Evolutionary conservation across 2,113 vertebrate genomes (phyloP).

Genomic region (Galeopterus variegatus): DNA sequence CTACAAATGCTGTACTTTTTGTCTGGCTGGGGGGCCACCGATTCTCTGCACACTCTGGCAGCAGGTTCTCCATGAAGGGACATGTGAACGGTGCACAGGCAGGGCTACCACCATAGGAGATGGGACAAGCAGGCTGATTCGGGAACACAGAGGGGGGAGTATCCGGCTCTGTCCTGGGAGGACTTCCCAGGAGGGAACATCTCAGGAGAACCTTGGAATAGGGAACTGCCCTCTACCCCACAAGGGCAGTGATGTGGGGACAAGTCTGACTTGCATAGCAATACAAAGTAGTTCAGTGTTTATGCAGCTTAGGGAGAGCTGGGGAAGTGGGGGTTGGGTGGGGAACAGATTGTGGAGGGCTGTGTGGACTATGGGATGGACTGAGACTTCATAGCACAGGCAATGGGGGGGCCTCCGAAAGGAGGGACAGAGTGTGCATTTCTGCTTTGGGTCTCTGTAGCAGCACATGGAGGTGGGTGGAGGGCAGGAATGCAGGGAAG

Average conservation of each 20-base stretch:
- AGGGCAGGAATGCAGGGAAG: neutral
- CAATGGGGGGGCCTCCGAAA: neutral
- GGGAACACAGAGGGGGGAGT: neutral
- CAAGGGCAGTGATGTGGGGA: neutral
- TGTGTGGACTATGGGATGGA: neutral
- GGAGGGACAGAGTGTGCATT: neutral
- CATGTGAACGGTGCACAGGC: rapidly evolving
- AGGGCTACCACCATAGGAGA: neutral
- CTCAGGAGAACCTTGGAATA: neutral
- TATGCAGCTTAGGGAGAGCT: neutral
- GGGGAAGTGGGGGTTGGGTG: too few relatives aligned
- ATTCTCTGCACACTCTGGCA: neutral
- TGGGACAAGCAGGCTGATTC: neutral
- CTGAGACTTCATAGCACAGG: neutral
- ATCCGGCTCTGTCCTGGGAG: neutral
- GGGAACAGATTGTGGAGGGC: neutral
- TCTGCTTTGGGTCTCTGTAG: neutral
- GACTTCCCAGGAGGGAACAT: neutral
- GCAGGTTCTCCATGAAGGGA: neutral
- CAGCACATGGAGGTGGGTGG: neutral
- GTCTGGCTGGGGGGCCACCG: neutral
- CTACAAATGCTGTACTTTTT: too few relatives aligned
- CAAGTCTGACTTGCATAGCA: neutral
- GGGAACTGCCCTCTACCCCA: neutral
- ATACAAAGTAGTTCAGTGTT: neutral